Percentiles rank a stretch among this genome's conserved stretches.
These are phyloP conservation scores for Ictalurus furcatus DNA, from an alignment of 2,113 vertebrate species.

Conservation along the genomic window DNA sequence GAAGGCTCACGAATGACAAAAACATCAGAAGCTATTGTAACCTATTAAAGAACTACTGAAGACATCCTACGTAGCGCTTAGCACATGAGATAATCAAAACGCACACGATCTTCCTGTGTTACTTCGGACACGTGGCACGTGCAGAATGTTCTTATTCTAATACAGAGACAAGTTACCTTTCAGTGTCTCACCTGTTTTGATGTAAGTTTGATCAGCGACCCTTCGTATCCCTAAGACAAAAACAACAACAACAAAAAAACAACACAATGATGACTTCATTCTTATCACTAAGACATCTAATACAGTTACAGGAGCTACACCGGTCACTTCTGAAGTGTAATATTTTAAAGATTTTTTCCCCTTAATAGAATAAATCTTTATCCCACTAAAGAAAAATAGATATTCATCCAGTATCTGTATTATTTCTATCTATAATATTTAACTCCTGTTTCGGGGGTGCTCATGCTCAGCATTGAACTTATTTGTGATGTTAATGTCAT, in stretches of 20 bases:
- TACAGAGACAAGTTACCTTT: slow-evolving; percentile 26
- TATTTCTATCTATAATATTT: not conserved
- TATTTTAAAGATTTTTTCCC: not conserved
- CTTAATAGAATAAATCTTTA: not conserved
- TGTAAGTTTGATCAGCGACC: slow-evolving; percentile 78
- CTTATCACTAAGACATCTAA: not conserved
- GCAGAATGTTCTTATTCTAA: not conserved
- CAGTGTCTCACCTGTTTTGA: slow-evolving; percentile 73
- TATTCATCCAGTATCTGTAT: not conserved
- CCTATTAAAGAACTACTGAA: not conserved
- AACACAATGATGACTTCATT: not conserved
- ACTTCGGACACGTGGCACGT: not conserved
- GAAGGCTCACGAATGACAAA: not conserved
- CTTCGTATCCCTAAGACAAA: slow-evolving; percentile 75
- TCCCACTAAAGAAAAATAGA: too few relatives aligned
- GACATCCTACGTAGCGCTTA: not conserved
- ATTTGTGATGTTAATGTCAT: too few relatives aligned
- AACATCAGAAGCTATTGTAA: not conserved
- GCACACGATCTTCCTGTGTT: not conserved
- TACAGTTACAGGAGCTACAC: not conserved
- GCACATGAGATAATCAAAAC: not conserved
- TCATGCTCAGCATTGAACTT: too few relatives aligned
- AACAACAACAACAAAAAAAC: slow-evolving; percentile 49
- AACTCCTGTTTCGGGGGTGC: too few relatives aligned
- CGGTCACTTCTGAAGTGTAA: not conserved